Evolutionary conservation across 2,113 vertebrate genomes (phyloP), one percentile per base, ranked within the genome.

Genomic region (Actenoides hombroni): DNA sequence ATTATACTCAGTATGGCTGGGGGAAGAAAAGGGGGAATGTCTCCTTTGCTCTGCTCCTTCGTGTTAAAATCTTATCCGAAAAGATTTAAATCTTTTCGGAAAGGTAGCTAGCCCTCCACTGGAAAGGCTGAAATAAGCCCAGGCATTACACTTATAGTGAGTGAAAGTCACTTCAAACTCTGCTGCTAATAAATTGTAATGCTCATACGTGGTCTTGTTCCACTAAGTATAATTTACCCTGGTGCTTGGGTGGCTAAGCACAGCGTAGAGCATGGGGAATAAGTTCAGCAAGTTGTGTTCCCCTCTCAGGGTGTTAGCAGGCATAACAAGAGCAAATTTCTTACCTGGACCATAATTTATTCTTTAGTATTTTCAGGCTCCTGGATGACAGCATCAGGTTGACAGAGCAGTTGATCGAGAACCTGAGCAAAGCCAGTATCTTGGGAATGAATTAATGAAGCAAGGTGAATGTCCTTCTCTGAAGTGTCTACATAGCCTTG

Each of bases 51-150:
- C n/a, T 56, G 9, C 13, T 84, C 17, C 64, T 69, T 80, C 67
- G 48, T 86, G 65, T 68, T 80, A 49, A 85, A 78, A 86, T 89
- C 61, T 92, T 85, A 78, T 67, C 54, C 61, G 87, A 88, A 94
- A 96, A 79, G 40, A 39, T 87, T 78, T 91, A 81, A 82, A 75
- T 88, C 85, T 95, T 89, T 86, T 76, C 39, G 74, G 71, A 67
- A 61, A 86, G 18, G 20, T 61, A 82, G 33, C 16, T 61, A 82
- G 33, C 16, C 11, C 7, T 68, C 5, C 9, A 10, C 65, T 69
- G 84, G 83, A 68, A 93, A 94, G 92, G 40, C 68, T 86, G 82
- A 86, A 94, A 83, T 44, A 81, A 92, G 51, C 23, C 37, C 88
- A 87, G 25, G 31, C 26, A 68, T 86, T 67, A 26, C 31, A 86